Conservation (phyloP, 2,888 invertebrate genomes). For the Epistrophella euchroma region DNA sequence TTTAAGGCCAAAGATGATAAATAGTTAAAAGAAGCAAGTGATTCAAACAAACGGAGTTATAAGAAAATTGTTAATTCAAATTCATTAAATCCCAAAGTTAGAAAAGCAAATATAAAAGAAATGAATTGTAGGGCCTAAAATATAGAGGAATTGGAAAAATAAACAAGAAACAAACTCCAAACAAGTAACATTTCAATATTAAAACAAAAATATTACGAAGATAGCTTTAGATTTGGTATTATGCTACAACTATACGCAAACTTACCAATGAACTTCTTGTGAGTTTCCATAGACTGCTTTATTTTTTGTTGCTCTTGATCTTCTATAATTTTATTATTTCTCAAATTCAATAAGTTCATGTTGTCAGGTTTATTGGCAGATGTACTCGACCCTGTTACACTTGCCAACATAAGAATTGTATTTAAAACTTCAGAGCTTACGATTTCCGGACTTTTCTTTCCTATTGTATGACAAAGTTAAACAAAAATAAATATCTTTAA, state of each 20-base stretch:
- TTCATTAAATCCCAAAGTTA: background rate
- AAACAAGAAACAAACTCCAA: background rate
- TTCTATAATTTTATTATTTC: conserved; percentile 82
- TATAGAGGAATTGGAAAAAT: background rate
- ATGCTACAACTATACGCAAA: background rate
- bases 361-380: conserved; percentile 79
- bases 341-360: conserved; percentile 81
- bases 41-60: too few relatives aligned
- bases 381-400: conserved; percentile 80
- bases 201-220: background rate
- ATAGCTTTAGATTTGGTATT: background rate
- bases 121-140: background rate
- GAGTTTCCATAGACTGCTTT: conserved; percentile 80
- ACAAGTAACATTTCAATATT: background rate
- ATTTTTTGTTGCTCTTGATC: conserved; percentile 82
- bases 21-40: background rate
- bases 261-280: conserved; percentile 81
- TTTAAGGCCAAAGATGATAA: background rate
- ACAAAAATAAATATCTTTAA: background rate
- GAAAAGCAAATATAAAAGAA: background rate
- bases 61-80: background rate
- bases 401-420: conserved; percentile 83
- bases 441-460: conserved; percentile 79
- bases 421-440: conserved; percentile 83
- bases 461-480: conserved; percentile 69